Percentiles rank a stretch among this genome's conserved stretches.
Conservation (phyloP, 2,113 vertebrate genomes). For the Megaptera novaeangliae region DNA sequence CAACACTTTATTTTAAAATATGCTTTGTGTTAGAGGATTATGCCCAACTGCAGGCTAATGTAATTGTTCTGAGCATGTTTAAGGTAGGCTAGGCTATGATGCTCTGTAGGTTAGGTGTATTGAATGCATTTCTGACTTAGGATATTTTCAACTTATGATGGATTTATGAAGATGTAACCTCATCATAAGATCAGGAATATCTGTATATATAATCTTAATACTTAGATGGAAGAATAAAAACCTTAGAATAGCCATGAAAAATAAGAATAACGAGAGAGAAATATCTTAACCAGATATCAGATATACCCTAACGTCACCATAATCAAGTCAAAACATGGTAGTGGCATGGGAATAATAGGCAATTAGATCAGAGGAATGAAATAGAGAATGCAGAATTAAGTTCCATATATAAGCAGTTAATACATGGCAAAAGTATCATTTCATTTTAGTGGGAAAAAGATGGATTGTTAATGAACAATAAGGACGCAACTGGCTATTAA, state of each 20-base stretch:
- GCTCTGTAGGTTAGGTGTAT: background rate
- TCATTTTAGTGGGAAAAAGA: background rate
- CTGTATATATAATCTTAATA: background rate
- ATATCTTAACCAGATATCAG: background rate
- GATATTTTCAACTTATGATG: background rate
- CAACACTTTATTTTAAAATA: background rate
- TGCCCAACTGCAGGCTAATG: background rate
- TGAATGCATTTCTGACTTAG: background rate
- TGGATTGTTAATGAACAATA: background rate
- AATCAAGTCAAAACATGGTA: background rate
- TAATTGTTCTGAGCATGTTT: background rate
- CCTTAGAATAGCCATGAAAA: background rate
- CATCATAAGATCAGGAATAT: background rate
- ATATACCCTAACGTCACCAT: background rate
- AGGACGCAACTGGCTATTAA: background rate
- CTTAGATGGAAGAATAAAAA: constrained; percentile 17
- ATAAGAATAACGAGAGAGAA: background rate
- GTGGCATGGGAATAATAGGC: background rate
- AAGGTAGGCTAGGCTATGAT: background rate
- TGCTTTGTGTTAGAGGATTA: background rate
- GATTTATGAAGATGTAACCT: background rate
- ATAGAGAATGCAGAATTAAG: background rate
- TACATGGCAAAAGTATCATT: background rate
- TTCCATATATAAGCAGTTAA: background rate
- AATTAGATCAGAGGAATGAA: background rate